Conservation (phyloP, 2,113 vertebrate genomes). For the Panthera tigris region DNA sequence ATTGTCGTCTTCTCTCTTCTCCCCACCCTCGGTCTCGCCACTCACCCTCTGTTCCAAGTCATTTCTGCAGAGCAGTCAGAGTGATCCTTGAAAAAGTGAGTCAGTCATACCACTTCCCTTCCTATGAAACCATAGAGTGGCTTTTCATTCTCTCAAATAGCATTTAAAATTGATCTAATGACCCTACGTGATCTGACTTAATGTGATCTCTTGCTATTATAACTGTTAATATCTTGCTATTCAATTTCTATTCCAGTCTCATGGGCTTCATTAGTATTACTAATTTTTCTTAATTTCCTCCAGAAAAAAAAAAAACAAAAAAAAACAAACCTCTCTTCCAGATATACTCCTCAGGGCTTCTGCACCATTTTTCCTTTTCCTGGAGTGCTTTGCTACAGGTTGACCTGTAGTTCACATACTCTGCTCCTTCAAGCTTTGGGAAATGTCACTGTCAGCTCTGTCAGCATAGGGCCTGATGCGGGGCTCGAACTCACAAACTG, state of each 20-base stretch:
- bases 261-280: background rate
- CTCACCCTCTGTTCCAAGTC: background rate
- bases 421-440: background rate
- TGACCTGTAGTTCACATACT: background rate
- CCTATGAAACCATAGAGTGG: background rate
- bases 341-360: background rate
- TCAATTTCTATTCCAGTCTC: background rate
- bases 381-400: background rate
- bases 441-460: background rate
- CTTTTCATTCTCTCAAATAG: background rate
- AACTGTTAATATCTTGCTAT: fast-evolving
- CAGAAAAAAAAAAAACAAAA: background rate
- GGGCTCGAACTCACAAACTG: no score
- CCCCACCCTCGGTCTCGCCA: no score
- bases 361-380: background rate
- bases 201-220: background rate
- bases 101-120: background rate
- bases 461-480: no score
- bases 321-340: background rate
- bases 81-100: background rate
- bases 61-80: background rate
- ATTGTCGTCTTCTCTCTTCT: no score
- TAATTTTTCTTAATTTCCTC: background rate
- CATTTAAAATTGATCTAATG: background rate
- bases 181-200: background rate